Conservation (phyloP, 2,113 vertebrate genomes). For the Pelvicachromis taeniatus region DNA sequence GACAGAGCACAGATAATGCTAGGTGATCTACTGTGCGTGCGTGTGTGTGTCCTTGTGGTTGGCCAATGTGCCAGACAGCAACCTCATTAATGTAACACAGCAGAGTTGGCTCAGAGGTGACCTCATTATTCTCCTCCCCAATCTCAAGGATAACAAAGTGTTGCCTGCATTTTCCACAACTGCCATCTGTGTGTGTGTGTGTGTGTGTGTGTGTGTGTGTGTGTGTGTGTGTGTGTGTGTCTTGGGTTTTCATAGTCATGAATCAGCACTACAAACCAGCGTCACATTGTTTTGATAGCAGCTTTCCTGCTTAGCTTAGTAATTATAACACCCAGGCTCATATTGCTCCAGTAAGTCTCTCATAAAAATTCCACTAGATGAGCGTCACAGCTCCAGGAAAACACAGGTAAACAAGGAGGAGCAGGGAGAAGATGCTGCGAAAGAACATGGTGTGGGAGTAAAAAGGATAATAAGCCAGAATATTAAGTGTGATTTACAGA, state of each 20-base stretch:
- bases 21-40: conserved; percentile 24
- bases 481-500: not conserved
- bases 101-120: conserved; percentile 53
- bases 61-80: conserved; percentile 43
- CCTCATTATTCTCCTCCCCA: conserved; percentile 59
- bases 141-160: conserved; percentile 51
- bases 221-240: not conserved
- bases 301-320: conserved; percentile 38
- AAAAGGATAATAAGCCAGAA: not conserved
- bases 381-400: conserved; percentile 26
- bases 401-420: conserved; percentile 18
- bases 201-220: not conserved
- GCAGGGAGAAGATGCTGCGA: not conserved
- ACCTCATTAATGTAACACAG: conserved; percentile 67
- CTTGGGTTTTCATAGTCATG: conserved; percentile 21
- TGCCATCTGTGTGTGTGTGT: not conserved
- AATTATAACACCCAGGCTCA: conserved; percentile 27
- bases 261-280: conserved; percentile 29
- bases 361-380: not conserved
- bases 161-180: conserved; percentile 21
- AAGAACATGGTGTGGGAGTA: not conserved
- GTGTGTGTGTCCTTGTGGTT: conserved; percentile 33
- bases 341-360: conserved; percentile 31
- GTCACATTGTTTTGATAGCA: conserved; percentile 35
- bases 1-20: conserved; percentile 45